These are phyloP conservation scores for Odontomyia ornata DNA, from an alignment of 2,888 invertebrate genomes.

Conservation along the genomic window DNA sequence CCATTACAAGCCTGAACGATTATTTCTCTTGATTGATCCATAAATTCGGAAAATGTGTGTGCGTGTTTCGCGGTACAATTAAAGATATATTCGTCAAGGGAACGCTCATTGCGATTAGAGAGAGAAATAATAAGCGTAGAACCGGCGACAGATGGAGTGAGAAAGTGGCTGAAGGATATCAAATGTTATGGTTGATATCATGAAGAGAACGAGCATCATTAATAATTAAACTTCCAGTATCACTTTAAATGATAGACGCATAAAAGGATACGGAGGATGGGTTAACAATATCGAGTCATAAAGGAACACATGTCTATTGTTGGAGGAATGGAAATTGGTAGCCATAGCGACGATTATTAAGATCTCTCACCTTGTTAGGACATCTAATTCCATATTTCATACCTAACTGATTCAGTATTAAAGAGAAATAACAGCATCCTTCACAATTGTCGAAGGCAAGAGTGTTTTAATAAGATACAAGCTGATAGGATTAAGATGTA, in stretches of 20 bases:
- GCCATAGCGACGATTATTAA: background rate
- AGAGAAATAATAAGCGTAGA: constrained; percentile 9
- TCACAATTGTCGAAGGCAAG: too few relatives aligned
- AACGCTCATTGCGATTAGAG: background rate
- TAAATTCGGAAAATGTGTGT: constrained; percentile 35
- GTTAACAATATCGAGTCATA: too few relatives aligned
- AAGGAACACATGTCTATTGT: background rate
- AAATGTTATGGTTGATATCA: background rate
- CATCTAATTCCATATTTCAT: background rate
- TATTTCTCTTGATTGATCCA: constrained; percentile 38
- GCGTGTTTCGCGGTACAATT: constrained; percentile 17
- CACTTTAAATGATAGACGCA: background rate
- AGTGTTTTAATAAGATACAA: too few relatives aligned
- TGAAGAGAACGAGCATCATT: background rate
- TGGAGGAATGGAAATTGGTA: too few relatives aligned
- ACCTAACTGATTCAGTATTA: too few relatives aligned
- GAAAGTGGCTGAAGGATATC: background rate
- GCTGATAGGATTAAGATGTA: too few relatives aligned
- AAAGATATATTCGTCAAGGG: background rate
- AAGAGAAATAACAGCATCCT: too few relatives aligned
- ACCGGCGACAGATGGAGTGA: background rate
- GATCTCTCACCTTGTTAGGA: background rate
- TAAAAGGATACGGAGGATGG: background rate
- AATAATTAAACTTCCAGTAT: background rate
- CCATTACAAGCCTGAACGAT: constrained; percentile 26